These are phyloP conservation scores for Coecobrya sp. DNA, from an alignment of 2,888 invertebrate genomes.

Conservation along the genomic window DNA sequence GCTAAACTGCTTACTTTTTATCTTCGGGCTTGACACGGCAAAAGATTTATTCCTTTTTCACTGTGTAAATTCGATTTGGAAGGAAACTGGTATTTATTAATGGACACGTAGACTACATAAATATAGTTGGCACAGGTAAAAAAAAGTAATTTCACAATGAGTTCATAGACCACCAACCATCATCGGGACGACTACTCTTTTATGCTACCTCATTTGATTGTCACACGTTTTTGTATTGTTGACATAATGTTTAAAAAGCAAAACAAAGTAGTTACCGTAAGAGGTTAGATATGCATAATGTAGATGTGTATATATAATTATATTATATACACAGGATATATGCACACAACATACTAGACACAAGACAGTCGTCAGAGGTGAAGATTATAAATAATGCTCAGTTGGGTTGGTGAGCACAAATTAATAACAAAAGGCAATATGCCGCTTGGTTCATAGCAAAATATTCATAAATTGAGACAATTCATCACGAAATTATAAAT, in stretches of 20 bases:
- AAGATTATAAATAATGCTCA: constrained; percentile 53
- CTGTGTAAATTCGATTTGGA: constrained; percentile 65
- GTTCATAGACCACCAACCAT: constrained; percentile 59
- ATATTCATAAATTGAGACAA: constrained; percentile 80
- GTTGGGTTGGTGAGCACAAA: constrained; percentile 25
- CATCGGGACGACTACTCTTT: constrained; percentile 3
- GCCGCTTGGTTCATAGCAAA: constrained; percentile 47
- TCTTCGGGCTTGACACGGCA: constrained; percentile 73
- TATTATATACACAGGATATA: no score
- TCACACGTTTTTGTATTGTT: constrained; percentile 22
- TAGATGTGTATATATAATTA: no score
- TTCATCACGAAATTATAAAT: constrained; percentile 82
- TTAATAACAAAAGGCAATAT: neutral
- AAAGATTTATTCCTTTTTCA: constrained; percentile 70
- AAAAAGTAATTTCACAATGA: neutral
- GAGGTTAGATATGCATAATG: no score
- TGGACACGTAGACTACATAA: constrained; percentile 37
- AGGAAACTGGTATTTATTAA: constrained; percentile 74
- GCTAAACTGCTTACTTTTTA: constrained; percentile 58
- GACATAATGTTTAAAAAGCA: neutral
- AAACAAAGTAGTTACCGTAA: neutral
- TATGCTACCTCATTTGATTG: constrained; percentile 15
- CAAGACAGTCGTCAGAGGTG: constrained; percentile 54
- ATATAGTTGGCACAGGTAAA: neutral
- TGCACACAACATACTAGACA: no score